Evolutionary conservation across 2,113 vertebrate genomes (phyloP).

Genomic region (Alethe diademata): DNA sequence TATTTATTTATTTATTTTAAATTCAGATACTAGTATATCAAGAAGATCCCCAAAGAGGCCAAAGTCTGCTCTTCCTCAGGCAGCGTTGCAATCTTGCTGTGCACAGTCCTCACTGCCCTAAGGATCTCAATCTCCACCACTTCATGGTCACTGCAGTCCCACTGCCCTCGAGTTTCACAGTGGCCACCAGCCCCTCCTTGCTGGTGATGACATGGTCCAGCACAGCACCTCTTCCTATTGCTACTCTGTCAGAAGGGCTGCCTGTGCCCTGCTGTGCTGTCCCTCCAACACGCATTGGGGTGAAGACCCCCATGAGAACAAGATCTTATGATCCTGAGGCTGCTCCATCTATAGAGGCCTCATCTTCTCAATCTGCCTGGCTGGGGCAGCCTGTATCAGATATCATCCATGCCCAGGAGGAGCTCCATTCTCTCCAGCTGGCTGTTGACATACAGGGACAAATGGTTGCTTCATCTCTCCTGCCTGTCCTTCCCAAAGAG

Average conservation of each 20-base stretch:
- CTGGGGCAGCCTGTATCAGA: neutral
- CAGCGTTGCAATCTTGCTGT: neutral
- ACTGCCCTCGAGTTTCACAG: neutral
- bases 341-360: neutral
- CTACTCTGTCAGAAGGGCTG: neutral
- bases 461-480: accelerated
- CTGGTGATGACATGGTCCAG: neutral
- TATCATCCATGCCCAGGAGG: neutral
- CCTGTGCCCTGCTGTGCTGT: neutral
- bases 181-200: neutral
- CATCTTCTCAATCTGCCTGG: neutral
- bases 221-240: neutral
- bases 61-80: neutral
- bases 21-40: neutral
- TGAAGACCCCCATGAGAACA: neutral
- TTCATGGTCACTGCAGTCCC: neutral
- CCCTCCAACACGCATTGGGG: accelerated
- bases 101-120: neutral
- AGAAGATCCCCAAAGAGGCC: neutral
- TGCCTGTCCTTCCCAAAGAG: neutral
- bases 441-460: neutral
- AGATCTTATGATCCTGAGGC: accelerated
- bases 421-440: neutral
- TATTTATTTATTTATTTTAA: neutral
- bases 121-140: neutral